These are phyloP conservation scores for Centropus unirufus DNA, from an alignment of 2,113 vertebrate species.

Conservation along the genomic window DNA sequence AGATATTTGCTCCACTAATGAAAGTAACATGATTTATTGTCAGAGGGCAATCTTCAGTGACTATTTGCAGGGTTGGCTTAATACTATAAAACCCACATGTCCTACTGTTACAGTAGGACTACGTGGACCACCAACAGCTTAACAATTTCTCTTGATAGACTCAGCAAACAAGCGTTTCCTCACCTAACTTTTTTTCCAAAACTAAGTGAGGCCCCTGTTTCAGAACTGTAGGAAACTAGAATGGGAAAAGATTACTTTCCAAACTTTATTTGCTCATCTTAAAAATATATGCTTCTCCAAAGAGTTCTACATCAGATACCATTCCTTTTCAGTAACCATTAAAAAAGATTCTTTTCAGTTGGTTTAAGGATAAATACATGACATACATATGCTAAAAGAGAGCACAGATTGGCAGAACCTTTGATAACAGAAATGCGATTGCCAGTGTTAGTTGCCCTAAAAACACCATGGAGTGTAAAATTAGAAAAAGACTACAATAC, in stretches of 20 bases:
- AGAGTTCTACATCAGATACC: neutral
- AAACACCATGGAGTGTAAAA: neutral
- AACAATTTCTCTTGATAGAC: neutral
- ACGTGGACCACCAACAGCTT: neutral
- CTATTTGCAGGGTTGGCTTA: neutral
- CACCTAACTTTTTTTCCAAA: neutral
- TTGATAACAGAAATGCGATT: neutral
- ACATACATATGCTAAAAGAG: neutral
- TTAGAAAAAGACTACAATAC: neutral
- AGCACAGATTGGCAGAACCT: neutral
- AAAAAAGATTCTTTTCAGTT: neutral
- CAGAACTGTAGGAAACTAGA: neutral
- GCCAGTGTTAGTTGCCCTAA: neutral
- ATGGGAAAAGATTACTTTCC: neutral
- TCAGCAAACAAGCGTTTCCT: neutral
- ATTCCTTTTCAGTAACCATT: neutral
- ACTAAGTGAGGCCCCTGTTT: neutral
- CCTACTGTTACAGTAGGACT: neutral
- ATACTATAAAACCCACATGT: neutral
- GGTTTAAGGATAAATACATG: neutral
- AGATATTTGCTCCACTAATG: neutral
- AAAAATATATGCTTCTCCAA: neutral
- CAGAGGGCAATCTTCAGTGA: neutral
- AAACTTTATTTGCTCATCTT: neutral
- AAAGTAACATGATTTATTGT: neutral